These are phyloP conservation scores for Pseudorhiza aurosa DNA, from an alignment of 30 jellyfish, hydroid and myxozoan genomes.

Conservation along the genomic window DNA sequence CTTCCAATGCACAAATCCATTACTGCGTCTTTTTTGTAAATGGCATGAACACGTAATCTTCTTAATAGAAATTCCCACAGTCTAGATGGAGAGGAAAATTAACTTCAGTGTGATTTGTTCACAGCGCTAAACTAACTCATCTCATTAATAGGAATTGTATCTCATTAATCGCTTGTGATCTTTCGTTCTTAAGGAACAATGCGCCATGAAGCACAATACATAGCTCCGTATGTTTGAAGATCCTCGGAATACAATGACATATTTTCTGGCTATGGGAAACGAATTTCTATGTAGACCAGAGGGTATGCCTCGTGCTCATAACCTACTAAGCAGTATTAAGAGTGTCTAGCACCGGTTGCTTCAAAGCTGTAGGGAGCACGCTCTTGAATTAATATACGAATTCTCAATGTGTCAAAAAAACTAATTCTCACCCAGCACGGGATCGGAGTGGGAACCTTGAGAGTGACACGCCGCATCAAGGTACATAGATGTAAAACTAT, in stretches of 20 bases:
- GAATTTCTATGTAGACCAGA: neutral
- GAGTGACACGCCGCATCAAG: too few species aligned
- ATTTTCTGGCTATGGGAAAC: neutral
- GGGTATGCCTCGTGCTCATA: slow-evolving; percentile 12
- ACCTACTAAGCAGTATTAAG: neutral
- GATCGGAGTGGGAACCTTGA: too few species aligned
- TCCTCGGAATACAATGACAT: neutral
- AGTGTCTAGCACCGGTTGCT: slow-evolving; percentile 3
- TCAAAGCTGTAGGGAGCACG: neutral
- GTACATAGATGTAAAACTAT: too few species aligned
- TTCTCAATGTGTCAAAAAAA: too few species aligned
- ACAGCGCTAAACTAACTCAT: slow-evolving; percentile 50
- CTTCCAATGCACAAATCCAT: too few species aligned
- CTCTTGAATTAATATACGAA: too few species aligned
- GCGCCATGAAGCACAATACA: slow-evolving; percentile 12
- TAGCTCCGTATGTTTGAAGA: neutral
- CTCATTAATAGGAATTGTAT: slow-evolving; percentile 47
- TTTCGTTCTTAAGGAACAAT: slow-evolving; percentile 28
- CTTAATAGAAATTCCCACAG: slow-evolving; percentile 61
- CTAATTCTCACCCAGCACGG: too few species aligned
- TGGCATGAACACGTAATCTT: slow-evolving; percentile 26
- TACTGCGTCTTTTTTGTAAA: neutral
- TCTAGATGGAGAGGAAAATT: slow-evolving; percentile 24
- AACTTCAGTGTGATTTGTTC: slow-evolving; percentile 31
- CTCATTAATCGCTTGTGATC: slow-evolving; percentile 39